Base-by-base conservation (phyloP, 2,113 vertebrate species). In the Etheostoma cragini region DNA sequence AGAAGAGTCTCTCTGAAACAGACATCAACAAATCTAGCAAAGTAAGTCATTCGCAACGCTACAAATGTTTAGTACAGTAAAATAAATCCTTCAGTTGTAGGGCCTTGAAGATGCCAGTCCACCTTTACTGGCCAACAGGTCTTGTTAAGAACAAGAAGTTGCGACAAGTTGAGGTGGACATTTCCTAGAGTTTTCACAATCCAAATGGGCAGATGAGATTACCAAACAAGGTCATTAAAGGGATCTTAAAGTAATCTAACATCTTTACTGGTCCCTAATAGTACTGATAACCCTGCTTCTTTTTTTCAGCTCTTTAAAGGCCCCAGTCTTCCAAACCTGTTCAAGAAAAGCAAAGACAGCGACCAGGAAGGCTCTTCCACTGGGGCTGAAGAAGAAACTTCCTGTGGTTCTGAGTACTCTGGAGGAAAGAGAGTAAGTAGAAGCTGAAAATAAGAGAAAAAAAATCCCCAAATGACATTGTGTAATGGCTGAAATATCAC, bases 1-100 rank as follows among this genome's bases (percentile, higher is more conserved):
- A 95, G 19, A 96, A 97, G 85, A 98, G 97, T 84, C 94, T 94
- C 58, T 99, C 97, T 0, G 97, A 99, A 79, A 96, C 96, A 0
- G 95, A 97, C 53, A 96, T 99, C 94, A 94, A 94, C 82, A 89
- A 92, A 80, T 68, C 94, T 16, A 72, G 53, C 87, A 90, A 67
- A 54, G 97, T 97, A 94, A 26, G 84, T 72, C 3, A 2, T 30
- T 24, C 19, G 6, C 63, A 35, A 10, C 24, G 7, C 21, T 19
- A 5, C 5, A 19, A 22, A 22, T 17, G 14, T 8, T 26, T 45
- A 49, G 50, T 8, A 11, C 22, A 13, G 14, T n/a, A 3, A 53
- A 11, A 6, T 13, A 45, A 38, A 13, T 33, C 17, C 30, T 11
- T n/a, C 35, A 65, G 35, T 54, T 35, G 14, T 11, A 1, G 14